phyloP scores from a whole-genome alignment of 1,140 invertebrate species.

The Homalodisca vitripennis region DNA sequence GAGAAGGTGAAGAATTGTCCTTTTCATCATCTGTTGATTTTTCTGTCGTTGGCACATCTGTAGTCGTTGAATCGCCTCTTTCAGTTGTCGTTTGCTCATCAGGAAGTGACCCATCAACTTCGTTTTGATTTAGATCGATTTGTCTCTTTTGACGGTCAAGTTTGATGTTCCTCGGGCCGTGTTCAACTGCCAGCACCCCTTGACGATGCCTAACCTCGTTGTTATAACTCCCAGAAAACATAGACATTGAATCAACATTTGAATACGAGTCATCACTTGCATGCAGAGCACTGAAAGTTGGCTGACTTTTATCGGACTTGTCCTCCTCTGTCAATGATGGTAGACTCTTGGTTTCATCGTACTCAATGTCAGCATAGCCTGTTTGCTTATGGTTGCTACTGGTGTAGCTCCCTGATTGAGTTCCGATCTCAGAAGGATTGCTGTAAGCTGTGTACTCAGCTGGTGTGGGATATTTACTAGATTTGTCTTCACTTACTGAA shows the following conservation, averaged over 20 bases:
- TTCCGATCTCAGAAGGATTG: constrained; percentile 38
- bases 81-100: constrained; percentile 34
- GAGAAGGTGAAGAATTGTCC: constrained; percentile 39
- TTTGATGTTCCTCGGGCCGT: constrained; percentile 53
- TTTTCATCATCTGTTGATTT: constrained; percentile 40
- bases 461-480: constrained; percentile 13
- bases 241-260: constrained; percentile 21
- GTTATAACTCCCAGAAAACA: constrained; percentile 36
- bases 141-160: constrained; percentile 34
- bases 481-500: background rate
- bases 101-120: constrained; percentile 38
- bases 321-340: constrained; percentile 31
- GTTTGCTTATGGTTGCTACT: background rate
- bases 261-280: constrained; percentile 27
- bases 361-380: background rate
- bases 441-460: constrained; percentile 37
- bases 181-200: constrained; percentile 50
- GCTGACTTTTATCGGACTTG: constrained; percentile 38
- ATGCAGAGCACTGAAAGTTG: constrained; percentile 34
- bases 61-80: constrained; percentile 2
- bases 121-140: constrained; percentile 35
- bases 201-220: constrained; percentile 33
- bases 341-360: constrained; percentile 20
- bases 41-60: constrained; percentile 32
- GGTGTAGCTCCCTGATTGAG: constrained; percentile 17